Conservation (phyloP, 1,140 invertebrate genomes). For the Macrosteles quadrilineatus region DNA sequence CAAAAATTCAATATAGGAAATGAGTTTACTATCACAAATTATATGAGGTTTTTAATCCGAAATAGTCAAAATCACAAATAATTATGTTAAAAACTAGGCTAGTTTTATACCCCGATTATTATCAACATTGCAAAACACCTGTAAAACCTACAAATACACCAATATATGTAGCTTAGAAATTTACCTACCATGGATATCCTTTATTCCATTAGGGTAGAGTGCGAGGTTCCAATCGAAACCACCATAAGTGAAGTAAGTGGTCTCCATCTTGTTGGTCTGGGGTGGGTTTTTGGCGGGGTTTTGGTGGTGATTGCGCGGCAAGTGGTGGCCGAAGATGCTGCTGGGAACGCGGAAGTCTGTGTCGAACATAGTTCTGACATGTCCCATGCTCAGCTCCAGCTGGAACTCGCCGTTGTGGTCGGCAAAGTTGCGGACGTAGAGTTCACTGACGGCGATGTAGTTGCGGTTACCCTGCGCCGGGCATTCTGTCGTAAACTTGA, state of each 20-base stretch:
- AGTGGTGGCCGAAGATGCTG: conserved; percentile 41
- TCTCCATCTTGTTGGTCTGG: conserved; percentile 59
- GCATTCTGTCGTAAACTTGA: conserved; percentile 74
- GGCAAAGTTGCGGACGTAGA: conserved; percentile 74
- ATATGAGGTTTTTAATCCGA: too few relatives aligned
- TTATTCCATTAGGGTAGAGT: conserved; percentile 66
- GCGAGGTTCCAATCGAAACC: conserved; percentile 85
- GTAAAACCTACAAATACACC: too few relatives aligned
- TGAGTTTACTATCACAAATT: too few relatives aligned
- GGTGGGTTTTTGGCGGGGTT: conserved; percentile 33
- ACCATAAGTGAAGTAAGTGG: conserved; percentile 72
- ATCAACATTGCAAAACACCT: too few relatives aligned
- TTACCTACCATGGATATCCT: conserved; percentile 51
- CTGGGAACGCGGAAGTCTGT: conserved; percentile 65
- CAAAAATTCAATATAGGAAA: too few relatives aligned
- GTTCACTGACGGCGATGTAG: conserved; percentile 77
- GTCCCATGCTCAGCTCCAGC: conserved; percentile 76
- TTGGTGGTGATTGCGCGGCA: conserved; percentile 32
- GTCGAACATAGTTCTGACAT: conserved; percentile 75
- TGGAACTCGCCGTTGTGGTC: conserved; percentile 84
- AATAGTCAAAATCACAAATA: too few relatives aligned
- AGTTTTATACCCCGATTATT: too few relatives aligned
- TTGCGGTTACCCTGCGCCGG: conserved; percentile 76
- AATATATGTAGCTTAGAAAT: too few relatives aligned
- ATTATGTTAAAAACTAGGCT: too few relatives aligned